These are phyloP conservation scores for Eclectus roratus DNA, from an alignment of 2,113 vertebrate genomes.

Conservation along the genomic window DNA sequence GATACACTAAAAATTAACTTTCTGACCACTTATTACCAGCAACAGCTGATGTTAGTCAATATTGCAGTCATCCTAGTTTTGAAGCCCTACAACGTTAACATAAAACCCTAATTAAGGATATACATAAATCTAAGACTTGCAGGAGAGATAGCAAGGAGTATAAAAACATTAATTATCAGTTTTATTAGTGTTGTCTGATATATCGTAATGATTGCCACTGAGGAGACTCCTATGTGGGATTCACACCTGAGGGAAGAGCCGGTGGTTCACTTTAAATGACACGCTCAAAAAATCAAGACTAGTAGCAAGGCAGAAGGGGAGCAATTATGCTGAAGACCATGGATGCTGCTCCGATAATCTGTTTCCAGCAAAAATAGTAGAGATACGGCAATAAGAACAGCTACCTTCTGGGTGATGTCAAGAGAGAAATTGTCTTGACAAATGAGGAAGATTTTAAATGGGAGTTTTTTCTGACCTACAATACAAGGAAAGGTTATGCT, in stretches of 20 bases:
- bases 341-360: not conserved
- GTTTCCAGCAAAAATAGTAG: constrained; percentile 30
- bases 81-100: not conserved
- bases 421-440: constrained; percentile 63
- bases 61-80: not conserved
- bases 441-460: constrained; percentile 57
- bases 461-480: constrained; percentile 57
- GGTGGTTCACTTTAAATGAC: not conserved
- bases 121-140: not conserved
- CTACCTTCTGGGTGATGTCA: constrained; percentile 30
- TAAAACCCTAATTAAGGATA: not conserved
- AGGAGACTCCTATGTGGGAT: not conserved
- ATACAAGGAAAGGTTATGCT: constrained; percentile 52
- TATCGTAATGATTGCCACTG: not conserved
- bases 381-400: not conserved
- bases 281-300: not conserved
- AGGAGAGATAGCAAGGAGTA: not conserved
- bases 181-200: not conserved
- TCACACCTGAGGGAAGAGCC: not conserved
- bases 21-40: not conserved
- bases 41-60: not conserved
- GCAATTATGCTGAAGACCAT: not conserved
- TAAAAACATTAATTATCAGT: not conserved
- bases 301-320: not conserved
- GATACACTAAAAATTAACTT: not conserved